These are phyloP conservation scores for Grantiella picta DNA, from an alignment of 2,113 vertebrate species.

Conservation along the genomic window DNA sequence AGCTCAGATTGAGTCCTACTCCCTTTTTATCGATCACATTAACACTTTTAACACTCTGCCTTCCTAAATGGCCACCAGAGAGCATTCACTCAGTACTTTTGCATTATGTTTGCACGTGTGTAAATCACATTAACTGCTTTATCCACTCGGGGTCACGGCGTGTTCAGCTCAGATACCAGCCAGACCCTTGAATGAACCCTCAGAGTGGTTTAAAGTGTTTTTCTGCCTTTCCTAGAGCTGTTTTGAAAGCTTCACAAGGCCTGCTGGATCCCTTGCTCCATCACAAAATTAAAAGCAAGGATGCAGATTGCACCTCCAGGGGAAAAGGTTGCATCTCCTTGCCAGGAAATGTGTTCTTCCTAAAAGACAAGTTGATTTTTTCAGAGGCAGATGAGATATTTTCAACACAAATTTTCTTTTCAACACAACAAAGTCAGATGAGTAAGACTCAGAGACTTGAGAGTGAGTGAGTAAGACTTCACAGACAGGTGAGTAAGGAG, in stretches of 20 bases:
- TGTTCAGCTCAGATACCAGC: background rate
- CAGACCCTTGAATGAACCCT: background rate
- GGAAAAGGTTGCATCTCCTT: background rate
- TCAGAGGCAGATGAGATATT: background rate
- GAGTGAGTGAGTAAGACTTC: background rate
- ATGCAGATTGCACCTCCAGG: accelerated
- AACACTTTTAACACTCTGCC: conserved; percentile 42
- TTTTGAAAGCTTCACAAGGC: background rate
- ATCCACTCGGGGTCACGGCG: background rate
- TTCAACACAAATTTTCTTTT: background rate
- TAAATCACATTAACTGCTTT: background rate
- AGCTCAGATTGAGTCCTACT: conserved; percentile 33
- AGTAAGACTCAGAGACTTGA: too few relatives aligned
- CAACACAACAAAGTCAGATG: background rate
- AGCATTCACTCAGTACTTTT: background rate
- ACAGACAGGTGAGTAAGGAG: accelerated
- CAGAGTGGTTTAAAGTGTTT: accelerated
- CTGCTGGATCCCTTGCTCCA: background rate
- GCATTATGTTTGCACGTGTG: background rate
- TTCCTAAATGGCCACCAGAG: background rate
- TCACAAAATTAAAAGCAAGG: background rate
- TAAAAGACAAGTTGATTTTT: background rate
- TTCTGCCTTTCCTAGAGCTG: background rate
- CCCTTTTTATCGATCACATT: conserved; percentile 58
- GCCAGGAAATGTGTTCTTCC: background rate